Conservation (phyloP, 2,888 invertebrate species). For the Rhorus exstirpatorius region DNA sequence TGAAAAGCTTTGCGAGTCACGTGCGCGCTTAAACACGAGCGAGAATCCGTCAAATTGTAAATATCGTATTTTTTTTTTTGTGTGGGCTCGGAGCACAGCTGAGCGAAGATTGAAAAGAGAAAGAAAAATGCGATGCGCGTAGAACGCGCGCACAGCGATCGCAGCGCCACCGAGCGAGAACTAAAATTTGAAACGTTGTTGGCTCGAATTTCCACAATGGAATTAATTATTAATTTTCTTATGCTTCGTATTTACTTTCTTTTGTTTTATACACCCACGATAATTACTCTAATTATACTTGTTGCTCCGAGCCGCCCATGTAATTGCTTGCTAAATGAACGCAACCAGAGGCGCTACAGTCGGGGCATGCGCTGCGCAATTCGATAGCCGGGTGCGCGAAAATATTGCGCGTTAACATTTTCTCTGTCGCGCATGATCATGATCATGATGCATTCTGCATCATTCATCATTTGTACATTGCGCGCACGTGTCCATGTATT, state of each 20-base stretch:
- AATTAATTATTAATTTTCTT: too few relatives aligned
- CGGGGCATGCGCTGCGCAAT: too few relatives aligned
- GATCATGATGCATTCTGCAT: too few relatives aligned
- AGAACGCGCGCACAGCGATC: not conserved
- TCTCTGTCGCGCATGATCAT: too few relatives aligned
- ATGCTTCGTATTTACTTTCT: too few relatives aligned
- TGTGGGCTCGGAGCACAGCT: too few relatives aligned
- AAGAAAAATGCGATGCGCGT: too few relatives aligned
- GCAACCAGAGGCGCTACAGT: not conserved
- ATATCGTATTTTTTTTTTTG: conserved; percentile 8
- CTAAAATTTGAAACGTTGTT: not conserved
- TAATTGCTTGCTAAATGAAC: not conserved
- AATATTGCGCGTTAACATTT: conserved; percentile 1
- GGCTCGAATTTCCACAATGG: not conserved
- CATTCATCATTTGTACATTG: too few relatives aligned
- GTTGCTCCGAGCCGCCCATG: not conserved
- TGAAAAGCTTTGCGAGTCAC: conserved; percentile 46
- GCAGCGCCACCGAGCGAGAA: not conserved
- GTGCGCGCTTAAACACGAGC: conserved; percentile 42
- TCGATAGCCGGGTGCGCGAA: not conserved
- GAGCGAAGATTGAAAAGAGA: too few relatives aligned
- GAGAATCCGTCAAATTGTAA: conserved; percentile 60
- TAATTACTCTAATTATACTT: too few relatives aligned
- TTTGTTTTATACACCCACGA: too few relatives aligned
- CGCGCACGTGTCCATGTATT: conserved; percentile 59